phyloP scores from a whole-genome alignment of 2,797 vertebrate genomes.

The Typhlichthys eigenmanni region DNA sequence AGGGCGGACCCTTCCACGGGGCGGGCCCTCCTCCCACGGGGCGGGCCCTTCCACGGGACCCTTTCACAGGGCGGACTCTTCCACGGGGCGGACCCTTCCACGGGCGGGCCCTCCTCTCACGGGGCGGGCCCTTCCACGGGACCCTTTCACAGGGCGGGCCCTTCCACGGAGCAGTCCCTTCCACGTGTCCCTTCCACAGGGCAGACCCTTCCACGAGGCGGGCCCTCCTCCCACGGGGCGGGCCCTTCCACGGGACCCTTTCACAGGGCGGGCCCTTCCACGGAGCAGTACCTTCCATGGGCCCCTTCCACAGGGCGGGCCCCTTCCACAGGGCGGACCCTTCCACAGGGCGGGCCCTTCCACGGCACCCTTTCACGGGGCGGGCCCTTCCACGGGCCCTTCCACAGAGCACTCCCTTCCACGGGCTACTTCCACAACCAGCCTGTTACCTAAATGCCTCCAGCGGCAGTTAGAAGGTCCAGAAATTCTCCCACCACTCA shows the following conservation, averaged over 20 bases:
- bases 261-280: no score
- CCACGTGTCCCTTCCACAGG: not conserved
- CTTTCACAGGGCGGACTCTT: conserved; percentile 72
- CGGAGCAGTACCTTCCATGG: no score
- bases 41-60: no score
- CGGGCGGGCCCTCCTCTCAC: conserved; percentile 73
- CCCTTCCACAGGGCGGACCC: conserved; percentile 68
- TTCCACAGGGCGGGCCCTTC: conserved; percentile 55
- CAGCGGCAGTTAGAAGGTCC: conserved; percentile 89
- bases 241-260: no score
- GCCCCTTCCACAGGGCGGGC: no score
- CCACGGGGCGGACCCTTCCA: conserved; percentile 79
- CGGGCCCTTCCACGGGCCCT: no score
- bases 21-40: conserved; percentile 81
- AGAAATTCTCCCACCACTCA: conserved; percentile 96
- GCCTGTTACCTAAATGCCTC: not conserved
- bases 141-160: no score
- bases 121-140: conserved; percentile 62
- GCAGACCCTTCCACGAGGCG: no score
- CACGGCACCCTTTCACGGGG: not conserved
- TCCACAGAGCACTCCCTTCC: conserved; percentile 79
- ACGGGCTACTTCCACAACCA: not conserved
- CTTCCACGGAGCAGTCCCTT: conserved; percentile 61
- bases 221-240: conserved; percentile 56
- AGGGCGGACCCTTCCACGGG: conserved; percentile 76